Base-by-base conservation (phyloP, 2,888 invertebrate genomes). In the Celastrina argiolus region DNA sequence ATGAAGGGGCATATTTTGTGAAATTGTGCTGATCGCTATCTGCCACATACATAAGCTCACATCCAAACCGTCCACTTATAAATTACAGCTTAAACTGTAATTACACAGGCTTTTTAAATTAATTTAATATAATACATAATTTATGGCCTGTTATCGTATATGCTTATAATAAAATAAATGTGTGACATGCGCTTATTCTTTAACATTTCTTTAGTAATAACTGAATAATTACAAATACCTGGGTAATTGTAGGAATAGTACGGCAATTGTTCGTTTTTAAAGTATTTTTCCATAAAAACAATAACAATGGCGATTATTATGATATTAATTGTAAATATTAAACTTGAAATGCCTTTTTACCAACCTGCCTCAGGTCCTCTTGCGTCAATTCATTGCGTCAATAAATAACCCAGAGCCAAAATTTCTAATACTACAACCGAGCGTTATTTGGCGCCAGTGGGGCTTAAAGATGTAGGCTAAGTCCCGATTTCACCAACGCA, bases 21-120 rank as follows among this genome's bases (percentile, higher is more conserved):
- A 84, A 88, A 88, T 87, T 87, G 87, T 79, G 75, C 71, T 77
- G 87, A 87, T 88, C 79, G 70, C 67, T 75, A 88, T 87, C 87
- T 72, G 76, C 67, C 42, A 78, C 80, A 79, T 80, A 83, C 81
- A 84, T 78, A 78, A 78, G 76, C 79, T 78, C 79, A 80, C 79
- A 77, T 75, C 78, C 78, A 73, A 71, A 70, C 72, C 72, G 75
- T 72, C 75, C 75, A 71, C 74, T 77, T 75, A 75, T 74, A 73
- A 76, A 76, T 78, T 78, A 74, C 74, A 77, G 76, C 73, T 67
- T 76, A 70, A 73, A 73, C 72, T 73, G 68, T 75, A 76, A 76
- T 75, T 72, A 76, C 72, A 75, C 71, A 71, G 72, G 67, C 65
- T 71, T 73, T 73, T 75, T 72, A 74, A 75, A 74, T 74, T 69